Evolutionary conservation across 92 coral and sea anemone species (phyloP), one percentile per base, ranked within the genome.

Genomic region (Virgularia gustaviana): DNA sequence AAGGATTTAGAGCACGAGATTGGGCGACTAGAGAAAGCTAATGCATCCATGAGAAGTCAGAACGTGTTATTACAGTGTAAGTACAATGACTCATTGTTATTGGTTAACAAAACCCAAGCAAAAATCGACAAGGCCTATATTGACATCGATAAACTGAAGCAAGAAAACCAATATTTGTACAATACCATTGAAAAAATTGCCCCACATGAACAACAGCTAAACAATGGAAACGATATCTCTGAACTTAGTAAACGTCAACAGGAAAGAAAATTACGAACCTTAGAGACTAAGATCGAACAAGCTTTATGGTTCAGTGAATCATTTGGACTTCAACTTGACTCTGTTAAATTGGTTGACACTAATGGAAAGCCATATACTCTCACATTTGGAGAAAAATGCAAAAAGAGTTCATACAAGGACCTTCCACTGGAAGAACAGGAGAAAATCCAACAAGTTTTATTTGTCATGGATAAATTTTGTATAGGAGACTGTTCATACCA

Each of bases 251-350:
- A 56, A 23, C 36, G 63, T 3, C 63, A 56, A 16, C 63, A 63
- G 38, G 27, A 35, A 35, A 27, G 70, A 30, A 35, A 63, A 23
- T 30, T 63, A 7, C 36, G 20, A 20, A 36, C 49, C 51, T 37
- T 63, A 51, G 70, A 63, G 39, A 63, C 70, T 4, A 30, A 33
- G 20, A 41, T 63, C 4, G 70, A 63, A 63, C 70, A 63, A 51
- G 70, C 70, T 36, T 63, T 37, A 32, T 63, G 70, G 70, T 63
- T 60, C 66, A 60, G 66, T 60, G 66, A 60, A 60, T 60, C 66
- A 16, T 60, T 60, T 19, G 23, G 43, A 43, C 16, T 60, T 4
- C 25, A 63, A 11, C 39, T 63, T 18, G 70, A 63, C 16, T 11
- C 27, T 27, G 70, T 63, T 63, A 63, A 37, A 3, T 18, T 63